Conservation (phyloP, 2,113 vertebrate genomes). For the Rhagologus leucostigma region DNA sequence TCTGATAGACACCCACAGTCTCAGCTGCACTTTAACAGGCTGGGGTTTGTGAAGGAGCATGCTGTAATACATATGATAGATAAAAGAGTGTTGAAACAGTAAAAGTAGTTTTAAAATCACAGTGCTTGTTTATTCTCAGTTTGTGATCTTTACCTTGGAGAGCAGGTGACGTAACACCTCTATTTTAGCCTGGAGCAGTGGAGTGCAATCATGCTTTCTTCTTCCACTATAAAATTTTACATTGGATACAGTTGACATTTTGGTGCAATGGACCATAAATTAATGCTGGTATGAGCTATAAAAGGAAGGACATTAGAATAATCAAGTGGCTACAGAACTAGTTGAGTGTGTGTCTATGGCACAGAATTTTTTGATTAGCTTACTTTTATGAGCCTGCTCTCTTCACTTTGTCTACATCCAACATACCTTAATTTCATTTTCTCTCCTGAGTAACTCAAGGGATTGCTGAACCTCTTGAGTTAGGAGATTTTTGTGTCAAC, state of each 20-base stretch:
- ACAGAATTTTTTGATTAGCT: slow-evolving; percentile 11
- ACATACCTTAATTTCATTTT: slow-evolving; percentile 52
- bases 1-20: background rate
- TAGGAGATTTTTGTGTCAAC: slow-evolving; percentile 56
- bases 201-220: background rate
- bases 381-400: slow-evolving; percentile 26
- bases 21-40: background rate
- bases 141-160: background rate
- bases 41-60: background rate
- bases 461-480: slow-evolving; percentile 26
- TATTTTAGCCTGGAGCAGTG: background rate
- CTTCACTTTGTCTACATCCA: slow-evolving; percentile 24
- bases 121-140: background rate
- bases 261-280: slow-evolving; percentile 31
- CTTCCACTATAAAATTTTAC: slow-evolving; percentile 20
- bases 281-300: background rate
- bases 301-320: slow-evolving; percentile 37
- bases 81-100: background rate
- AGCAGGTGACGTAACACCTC: background rate
- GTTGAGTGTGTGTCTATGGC: background rate
- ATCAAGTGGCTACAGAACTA: slow-evolving; percentile 9
- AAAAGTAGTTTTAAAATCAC: background rate
- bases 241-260: slow-evolving; percentile 20
- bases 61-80: background rate
- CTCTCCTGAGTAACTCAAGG: slow-evolving; percentile 1